Conservation (phyloP, 1,140 invertebrate species). For the Telenomus remus region DNA sequence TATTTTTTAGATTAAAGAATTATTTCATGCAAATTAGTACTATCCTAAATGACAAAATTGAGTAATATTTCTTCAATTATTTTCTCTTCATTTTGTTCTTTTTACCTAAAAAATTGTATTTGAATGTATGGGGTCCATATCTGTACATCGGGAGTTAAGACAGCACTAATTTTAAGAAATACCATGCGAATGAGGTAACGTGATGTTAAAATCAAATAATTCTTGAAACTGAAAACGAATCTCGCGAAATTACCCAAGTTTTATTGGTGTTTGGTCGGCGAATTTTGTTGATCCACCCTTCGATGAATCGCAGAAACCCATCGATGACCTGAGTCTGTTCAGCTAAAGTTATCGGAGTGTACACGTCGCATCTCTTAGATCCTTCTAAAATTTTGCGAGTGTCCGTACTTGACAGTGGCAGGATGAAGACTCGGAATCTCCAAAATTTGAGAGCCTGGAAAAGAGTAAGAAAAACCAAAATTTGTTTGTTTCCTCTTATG, state of each 20-base stretch:
- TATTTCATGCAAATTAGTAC: too few relatives aligned
- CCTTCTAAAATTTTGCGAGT: constrained; percentile 84
- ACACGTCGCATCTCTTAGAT: constrained; percentile 87
- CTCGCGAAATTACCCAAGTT: constrained; percentile 72
- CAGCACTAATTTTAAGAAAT: too few relatives aligned
- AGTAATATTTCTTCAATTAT: too few relatives aligned
- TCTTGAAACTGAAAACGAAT: constrained; percentile 18
- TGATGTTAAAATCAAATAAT: not conserved
- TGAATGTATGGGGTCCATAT: too few relatives aligned
- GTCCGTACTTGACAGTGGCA: constrained; percentile 84
- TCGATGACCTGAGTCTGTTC: constrained; percentile 81
- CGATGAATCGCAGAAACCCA: constrained; percentile 90
- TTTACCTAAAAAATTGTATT: too few relatives aligned
- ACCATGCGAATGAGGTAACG: too few relatives aligned
- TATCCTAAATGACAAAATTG: too few relatives aligned
- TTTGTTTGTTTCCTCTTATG: too few relatives aligned
- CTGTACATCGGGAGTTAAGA: too few relatives aligned
- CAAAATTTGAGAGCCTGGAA: constrained; percentile 91
- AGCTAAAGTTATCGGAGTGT: constrained; percentile 77
- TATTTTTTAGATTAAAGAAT: too few relatives aligned
- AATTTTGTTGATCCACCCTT: constrained; percentile 92
- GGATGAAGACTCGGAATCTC: constrained; percentile 91
- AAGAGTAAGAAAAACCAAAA: too few relatives aligned
- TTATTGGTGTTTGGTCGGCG: constrained; percentile 81
- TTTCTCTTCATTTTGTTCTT: too few relatives aligned